Evolutionary conservation across 2,888 invertebrate genomes (phyloP).

Genomic region (Epicampocera succincta): DNA sequence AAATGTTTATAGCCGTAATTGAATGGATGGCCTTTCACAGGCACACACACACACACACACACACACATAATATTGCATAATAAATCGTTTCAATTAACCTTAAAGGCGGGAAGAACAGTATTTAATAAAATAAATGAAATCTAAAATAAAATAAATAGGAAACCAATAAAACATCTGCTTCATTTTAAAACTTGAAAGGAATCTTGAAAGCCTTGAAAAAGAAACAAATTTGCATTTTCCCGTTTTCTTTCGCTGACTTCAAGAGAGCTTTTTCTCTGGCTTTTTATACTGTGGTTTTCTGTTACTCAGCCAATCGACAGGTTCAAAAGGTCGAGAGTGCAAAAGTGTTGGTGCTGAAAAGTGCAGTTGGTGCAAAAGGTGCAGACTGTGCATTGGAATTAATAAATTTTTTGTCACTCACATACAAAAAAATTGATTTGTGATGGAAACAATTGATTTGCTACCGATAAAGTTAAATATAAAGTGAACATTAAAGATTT

Average conservation of each 20-base stretch:
- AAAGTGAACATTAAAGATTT: conserved; percentile 16
- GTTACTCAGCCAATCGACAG: conserved; percentile 36
- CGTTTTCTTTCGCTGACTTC: background rate
- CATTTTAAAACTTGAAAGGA: background rate
- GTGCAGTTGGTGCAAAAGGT: conserved; percentile 57
- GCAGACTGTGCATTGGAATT: conserved; percentile 53
- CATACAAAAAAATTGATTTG: conserved; percentile 14
- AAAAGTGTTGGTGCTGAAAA: conserved; percentile 25
- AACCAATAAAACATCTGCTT: conserved; percentile 29
- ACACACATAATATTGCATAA: conserved; percentile 31
- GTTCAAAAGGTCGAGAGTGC: conserved; percentile 45
- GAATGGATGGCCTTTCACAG: conserved; percentile 26
- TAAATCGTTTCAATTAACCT: conserved; percentile 31
- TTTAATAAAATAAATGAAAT: conserved; percentile 12
- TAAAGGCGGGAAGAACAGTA: conserved; percentile 6
- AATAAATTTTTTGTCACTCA: conserved; percentile 13
- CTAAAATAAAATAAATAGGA: conserved; percentile 7
- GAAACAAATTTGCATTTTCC: conserved; percentile 4
- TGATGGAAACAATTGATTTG: conserved; percentile 3
- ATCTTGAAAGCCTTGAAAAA: conserved; percentile 9
- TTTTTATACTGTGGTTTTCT: background rate
- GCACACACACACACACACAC: conserved; percentile 4
- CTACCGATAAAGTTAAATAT: conserved; percentile 24
- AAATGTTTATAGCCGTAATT: conserved; percentile 52
- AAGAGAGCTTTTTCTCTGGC: background rate